These are phyloP conservation scores for Drosophila kohkoa DNA, from an alignment of 1,140 invertebrate species.

Conservation along the genomic window DNA sequence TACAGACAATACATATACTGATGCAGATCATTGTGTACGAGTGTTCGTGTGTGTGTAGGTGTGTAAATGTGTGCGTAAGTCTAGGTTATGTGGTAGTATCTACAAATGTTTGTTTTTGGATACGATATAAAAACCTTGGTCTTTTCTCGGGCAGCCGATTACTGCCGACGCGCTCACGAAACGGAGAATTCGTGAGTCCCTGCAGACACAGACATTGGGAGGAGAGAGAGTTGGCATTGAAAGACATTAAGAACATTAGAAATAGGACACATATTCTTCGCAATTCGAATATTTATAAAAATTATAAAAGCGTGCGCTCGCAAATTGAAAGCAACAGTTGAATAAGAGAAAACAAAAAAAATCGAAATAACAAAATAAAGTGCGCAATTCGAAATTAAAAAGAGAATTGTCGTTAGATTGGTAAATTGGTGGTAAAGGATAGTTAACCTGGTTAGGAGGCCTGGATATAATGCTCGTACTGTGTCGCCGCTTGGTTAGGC, in stretches of 20 bases:
- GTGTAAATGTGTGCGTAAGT: conserved; percentile 14
- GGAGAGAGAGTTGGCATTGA: conserved; percentile 16
- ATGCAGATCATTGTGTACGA: conserved; percentile 46
- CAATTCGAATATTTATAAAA: conserved; percentile 26
- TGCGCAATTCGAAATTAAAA: conserved; percentile 47
- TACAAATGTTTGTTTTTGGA: conserved; percentile 50
- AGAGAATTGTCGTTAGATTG: conserved; percentile 39
- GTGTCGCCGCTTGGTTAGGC: conserved; percentile 90
- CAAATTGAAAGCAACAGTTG: conserved; percentile 29
- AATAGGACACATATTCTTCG: conserved; percentile 29
- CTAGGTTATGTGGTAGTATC: conserved; percentile 16
- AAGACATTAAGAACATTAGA: conserved; percentile 66
- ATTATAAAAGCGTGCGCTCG: conserved; percentile 30
- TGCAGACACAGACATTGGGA: conserved; percentile 46
- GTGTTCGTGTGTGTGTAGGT: too few species aligned
- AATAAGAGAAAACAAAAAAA: conserved; percentile 35
- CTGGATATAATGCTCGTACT: conserved; percentile 88
- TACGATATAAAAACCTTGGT: conserved; percentile 88
- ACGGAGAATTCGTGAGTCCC: conserved; percentile 90
- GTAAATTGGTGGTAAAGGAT: conserved; percentile 53
- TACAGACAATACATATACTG: conserved; percentile 31
- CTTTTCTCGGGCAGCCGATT: conserved; percentile 92
- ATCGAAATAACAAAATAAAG: conserved; percentile 9
- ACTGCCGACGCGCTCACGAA: conserved; percentile 94
- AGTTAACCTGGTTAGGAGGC: conserved; percentile 84